These are phyloP conservation scores for Antrozous pallidus DNA, from an alignment of 2,797 vertebrate genomes.

Conservation along the genomic window DNA sequence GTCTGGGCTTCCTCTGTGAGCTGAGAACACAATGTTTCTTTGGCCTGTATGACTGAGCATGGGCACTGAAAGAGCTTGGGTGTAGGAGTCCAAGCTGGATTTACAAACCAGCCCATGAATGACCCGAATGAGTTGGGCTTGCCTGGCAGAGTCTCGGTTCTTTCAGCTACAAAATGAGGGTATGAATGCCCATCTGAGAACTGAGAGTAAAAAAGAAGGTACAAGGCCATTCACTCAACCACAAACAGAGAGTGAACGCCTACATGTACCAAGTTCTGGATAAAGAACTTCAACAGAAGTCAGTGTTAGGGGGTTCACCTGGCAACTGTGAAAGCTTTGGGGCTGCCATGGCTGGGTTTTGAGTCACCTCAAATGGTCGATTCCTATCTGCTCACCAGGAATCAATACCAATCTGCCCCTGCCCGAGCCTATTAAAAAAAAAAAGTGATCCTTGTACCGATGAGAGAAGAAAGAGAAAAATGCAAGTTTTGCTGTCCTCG, in stretches of 20 bases:
- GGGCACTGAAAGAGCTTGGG: not conserved
- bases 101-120: not conserved
- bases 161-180: not conserved
- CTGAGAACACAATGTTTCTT: not conserved
- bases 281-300: not conserved
- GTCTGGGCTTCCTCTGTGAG: not conserved
- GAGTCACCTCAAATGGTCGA: not conserved
- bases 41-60: not conserved
- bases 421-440: not conserved
- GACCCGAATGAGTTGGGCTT: not conserved
- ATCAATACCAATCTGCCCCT: not conserved
- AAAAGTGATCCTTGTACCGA: not conserved
- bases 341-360: not conserved
- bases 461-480: constrained; percentile 80
- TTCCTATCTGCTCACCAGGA: not conserved
- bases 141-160: not conserved
- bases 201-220: not conserved
- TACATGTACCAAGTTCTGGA: constrained; percentile 50
- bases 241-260: not conserved
- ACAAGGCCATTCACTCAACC: not conserved
- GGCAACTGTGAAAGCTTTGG: not conserved
- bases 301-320: not conserved
- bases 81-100: not conserved
- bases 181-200: not conserved
- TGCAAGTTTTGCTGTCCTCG: constrained; percentile 65